Evolutionary conservation across 2,888 invertebrate species (phyloP), one percentile per base, ranked within the genome.

Genomic region (Halictus ligatus): DNA sequence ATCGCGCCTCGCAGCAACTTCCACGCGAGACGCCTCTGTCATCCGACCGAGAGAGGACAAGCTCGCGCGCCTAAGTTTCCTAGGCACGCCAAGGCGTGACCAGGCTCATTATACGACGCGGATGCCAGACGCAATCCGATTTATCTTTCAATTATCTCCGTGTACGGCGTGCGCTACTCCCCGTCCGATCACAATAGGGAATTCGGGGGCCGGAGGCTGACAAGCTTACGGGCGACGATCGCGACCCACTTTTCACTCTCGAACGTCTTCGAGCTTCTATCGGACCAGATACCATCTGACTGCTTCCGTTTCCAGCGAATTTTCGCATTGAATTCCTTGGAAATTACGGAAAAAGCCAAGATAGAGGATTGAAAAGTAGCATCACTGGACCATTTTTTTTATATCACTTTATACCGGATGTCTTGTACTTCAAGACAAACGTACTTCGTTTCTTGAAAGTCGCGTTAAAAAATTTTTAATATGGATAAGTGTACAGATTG

Each of bases 1-100:
- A 91, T 90, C 86, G 81, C 60, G 78, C 81, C 88, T 40, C 78
- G 48, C 80, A 78, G 71, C 29, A 43, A 75, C 71, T 79, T 86
- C 77, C 83, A 71, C 84, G 83, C 73, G 50, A 54, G 43, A 69
- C 69, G 72, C n/a, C 78, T 69, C 69, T 69, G 67, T 35, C 67
- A 21, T 67, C 35, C 67, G 35, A 67, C 35, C 67, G 29, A 35
- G 35, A 54, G 18, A 54, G 18, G 67, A 67, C 35, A 67, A 29
- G 35, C 35, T 10, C 18, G n/a, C 54, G 54, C 12, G n/a, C n/a
- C 58, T 48, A 69, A 69, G 40, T 35, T 43, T 29, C 54, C 50
- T 43, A 54, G 75, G 48, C 75, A 48, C 69, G 73, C 15, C 75
- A 35, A 71, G 69, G 75, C 71, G 78, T 60, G 54, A 78, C 58